Evolutionary conservation across 2,113 vertebrate species (phyloP), one percentile per base, ranked within the genome.

Genomic region (Chloroceryle aenea): DNA sequence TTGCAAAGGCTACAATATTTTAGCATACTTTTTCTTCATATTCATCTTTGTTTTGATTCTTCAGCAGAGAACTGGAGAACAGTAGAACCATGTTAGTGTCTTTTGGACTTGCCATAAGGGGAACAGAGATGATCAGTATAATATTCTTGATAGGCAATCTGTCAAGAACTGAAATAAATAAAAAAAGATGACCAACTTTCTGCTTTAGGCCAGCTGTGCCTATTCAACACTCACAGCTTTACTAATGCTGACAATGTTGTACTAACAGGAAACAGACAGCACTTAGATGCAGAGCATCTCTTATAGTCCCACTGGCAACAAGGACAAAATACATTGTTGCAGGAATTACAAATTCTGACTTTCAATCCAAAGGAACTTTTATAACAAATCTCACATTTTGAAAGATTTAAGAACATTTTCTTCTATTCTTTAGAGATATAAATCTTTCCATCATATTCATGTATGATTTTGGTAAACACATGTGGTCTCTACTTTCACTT

Each of bases 121-220:
- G 73, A 95, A 94, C 87, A 69, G 92, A 90, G 66, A 94, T 85
- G 83, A 86, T 88, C 53, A 73, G 23, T 38, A 72, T 73, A 83
- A 89, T 63, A 87, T 52, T 78, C 69, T 64, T 55, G 59, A 85
- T 34, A 80, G 87, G 76, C 48, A 69, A 10, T 64, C 67, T 77
- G 50, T 79, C 66, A 86, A 64, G 79, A 94, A 69, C 18, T 23
- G n/a, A 90, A 88, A 74, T 56, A 27, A 5, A 61, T 58, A n/a
- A 85, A 84, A 85, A 73, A 84, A 10, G 26, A 69, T 53, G 50
- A 80, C 36, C 45, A 86, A 30, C 30, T 77, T 92, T 84, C 71
- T 64, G 40, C 63, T 89, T 15, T 43, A 83, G 55, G 67, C 47
- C 86, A 92, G 72, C 72, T 92, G 50, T 89, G 72, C 55, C 50